Evolutionary conservation across 1,140 invertebrate species (phyloP), one percentile per base, ranked within the genome.

Genomic region (Matsumurasca onukii): DNA sequence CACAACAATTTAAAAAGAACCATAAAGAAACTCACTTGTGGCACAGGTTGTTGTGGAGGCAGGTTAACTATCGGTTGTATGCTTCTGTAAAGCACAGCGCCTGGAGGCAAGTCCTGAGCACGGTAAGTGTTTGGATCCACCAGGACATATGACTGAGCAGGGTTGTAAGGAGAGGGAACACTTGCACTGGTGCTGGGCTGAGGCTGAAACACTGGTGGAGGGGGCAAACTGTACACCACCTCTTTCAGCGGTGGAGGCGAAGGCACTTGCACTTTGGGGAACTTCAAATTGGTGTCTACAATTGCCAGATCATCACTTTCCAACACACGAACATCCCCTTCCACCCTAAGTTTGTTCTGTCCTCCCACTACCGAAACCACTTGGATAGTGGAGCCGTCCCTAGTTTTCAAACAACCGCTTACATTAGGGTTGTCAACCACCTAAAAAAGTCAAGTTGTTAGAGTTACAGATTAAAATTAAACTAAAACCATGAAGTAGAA

Each of bases 331-430:
- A 59, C n/a, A 29, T 59, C 55, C 5, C 55, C 25, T 3, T 59
- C 22, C 15, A 59, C 55, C 3, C 24, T 29, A 13, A 29, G 55
- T 29, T 27, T 59, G 13, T 59, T 59, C 5, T 59, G 3, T 59
- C 25, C 55, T 27, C 25, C 34, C 9, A 27, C 15, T 27, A 59
- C 25, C 13, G 25, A 12, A 2, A 59, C 25, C 3, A 59, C 24
- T 9, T 13, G 22, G 2, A 59, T 59, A 2, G 55, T 59, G 22
- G 55, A 25, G 2, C 55, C 55, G 24, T 59, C 24, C 15, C 12
- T 59, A n/a, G 55, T 59, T 29, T 59, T 59, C 25, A 59, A 29
- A 59, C 55, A 59, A 13, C 55, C 30, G 24, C 30, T 29, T 25
- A 22, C 55, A 12, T 59, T 59, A 13, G 55, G 2, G 2, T 27